Base-by-base conservation (phyloP, 2,888 invertebrate species). In the Cistogaster globosa region DNA sequence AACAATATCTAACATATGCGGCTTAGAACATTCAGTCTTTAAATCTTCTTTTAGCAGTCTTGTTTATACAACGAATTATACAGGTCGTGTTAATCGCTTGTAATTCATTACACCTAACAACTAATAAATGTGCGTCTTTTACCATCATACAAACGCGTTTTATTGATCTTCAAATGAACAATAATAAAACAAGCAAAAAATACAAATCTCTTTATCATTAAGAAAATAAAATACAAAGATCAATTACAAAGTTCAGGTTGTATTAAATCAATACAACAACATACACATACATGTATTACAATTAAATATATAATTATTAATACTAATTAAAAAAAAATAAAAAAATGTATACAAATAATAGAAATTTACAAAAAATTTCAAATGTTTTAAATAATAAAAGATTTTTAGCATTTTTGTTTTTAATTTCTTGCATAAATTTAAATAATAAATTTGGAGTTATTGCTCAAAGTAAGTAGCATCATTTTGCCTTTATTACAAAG, bases 401-500 rank as follows among this genome's bases (percentile, higher is more conserved):
- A 76, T 69, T 22, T 20, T 12, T 76, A 42, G 16, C 57, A 32
- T 63, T 58, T 51, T 48, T 69, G 8, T 42, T 16, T 6, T 48
- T 76, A 57, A 68, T 63, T 26, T 20, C 16, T n/a, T 58, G 57
- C 63, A 58, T 74, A 45, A 74, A 51, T 69, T 63, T 71, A 6
- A 71, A 57, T 16, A 76, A 51, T 38, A 67, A 72, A 51, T 7
- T 42, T 55, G 57, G 18, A 45, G 80, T 78, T 32, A 63, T 78
- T 69, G 84, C 82, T 53, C 84, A 85, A 75, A 74, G 84, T 84
- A 69, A 84, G 84, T 81, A 74, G 12, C 57, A 45, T 7, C 5
- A 58, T 69, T 7, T 51, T 16, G 16, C 9, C 12, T 32, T 12
- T 53, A 12, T 36, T 26, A 18, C 11, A 12, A 0, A 58, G 22